Conservation (phyloP, 30 jellyfish, hydroid and myxozoan species). For the Calvadosia cruxmelitensis region DNA sequence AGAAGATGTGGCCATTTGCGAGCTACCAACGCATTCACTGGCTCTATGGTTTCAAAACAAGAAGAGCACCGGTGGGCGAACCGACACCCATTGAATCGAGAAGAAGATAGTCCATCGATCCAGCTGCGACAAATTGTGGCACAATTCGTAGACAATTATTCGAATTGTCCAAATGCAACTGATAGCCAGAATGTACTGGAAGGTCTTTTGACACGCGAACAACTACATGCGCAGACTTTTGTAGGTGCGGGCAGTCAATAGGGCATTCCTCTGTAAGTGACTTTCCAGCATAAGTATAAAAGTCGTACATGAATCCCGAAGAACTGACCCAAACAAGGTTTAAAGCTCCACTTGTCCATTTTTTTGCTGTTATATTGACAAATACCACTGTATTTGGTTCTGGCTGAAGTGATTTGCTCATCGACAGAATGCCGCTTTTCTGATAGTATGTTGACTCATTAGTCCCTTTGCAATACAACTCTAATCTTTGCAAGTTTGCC, state of each 20-base stretch:
- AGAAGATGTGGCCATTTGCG: too few relatives aligned
- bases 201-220: slow-evolving; percentile 43
- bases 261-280: neutral
- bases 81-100: slow-evolving; percentile 45
- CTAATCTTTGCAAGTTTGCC: slow-evolving; percentile 32
- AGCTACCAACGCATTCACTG: too few relatives aligned
- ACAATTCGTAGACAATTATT: slow-evolving; percentile 33
- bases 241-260: slow-evolving; percentile 13
- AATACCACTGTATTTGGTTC: slow-evolving; percentile 26
- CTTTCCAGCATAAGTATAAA: slow-evolving; percentile 36
- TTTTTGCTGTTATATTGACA: slow-evolving; percentile 17
- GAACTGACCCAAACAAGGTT: slow-evolving; percentile 50
- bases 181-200: slow-evolving; percentile 18
- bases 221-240: slow-evolving; percentile 39
- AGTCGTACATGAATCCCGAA: slow-evolving; percentile 39
- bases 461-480: slow-evolving; percentile 22
- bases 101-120: slow-evolving; percentile 30
- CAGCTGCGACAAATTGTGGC: slow-evolving; percentile 22
- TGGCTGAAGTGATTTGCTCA: slow-evolving; percentile 39
- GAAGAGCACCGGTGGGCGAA: too few relatives aligned
- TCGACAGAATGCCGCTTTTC: slow-evolving; percentile 40
- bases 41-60: too few relatives aligned
- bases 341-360: slow-evolving; percentile 30
- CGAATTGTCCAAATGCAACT: slow-evolving; percentile 56
- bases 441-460: slow-evolving; percentile 23